These are phyloP conservation scores for Psilopsiagon aurifrons DNA, from an alignment of 2,113 vertebrate species.

Conservation along the genomic window DNA sequence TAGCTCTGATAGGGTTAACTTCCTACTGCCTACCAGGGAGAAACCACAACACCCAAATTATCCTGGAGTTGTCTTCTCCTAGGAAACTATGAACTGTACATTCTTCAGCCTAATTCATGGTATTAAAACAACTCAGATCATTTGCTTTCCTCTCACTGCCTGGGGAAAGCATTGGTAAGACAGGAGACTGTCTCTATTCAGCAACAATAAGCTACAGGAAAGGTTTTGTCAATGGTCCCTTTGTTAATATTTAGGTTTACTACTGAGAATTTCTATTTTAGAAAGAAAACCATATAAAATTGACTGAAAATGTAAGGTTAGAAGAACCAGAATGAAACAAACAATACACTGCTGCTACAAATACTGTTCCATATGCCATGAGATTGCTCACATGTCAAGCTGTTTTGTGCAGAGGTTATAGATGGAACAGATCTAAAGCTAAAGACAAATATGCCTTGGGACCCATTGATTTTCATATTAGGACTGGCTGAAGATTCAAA, in stretches of 20 bases:
- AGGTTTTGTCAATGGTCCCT: not conserved
- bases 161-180: not conserved
- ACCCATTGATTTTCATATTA: slow-evolving; percentile 7
- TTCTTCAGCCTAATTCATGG: not conserved
- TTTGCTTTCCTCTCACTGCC: not conserved
- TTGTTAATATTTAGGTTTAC: not conserved
- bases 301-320: not conserved
- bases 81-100: not conserved
- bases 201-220: not conserved
- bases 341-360: not conserved
- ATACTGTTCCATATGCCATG: not conserved
- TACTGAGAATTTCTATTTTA: not conserved
- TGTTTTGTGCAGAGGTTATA: not conserved
- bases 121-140: not conserved
- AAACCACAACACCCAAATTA: not conserved
- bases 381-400: not conserved
- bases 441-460: not conserved
- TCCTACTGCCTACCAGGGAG: not conserved
- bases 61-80: not conserved
- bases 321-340: not conserved
- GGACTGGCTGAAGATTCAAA: not conserved
- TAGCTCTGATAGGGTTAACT: not conserved
- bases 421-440: not conserved
- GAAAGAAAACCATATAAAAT: not conserved
- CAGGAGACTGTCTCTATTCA: not conserved